Conservation (phyloP, 1,140 invertebrate species). For the Ceratitis capitata region DNA sequence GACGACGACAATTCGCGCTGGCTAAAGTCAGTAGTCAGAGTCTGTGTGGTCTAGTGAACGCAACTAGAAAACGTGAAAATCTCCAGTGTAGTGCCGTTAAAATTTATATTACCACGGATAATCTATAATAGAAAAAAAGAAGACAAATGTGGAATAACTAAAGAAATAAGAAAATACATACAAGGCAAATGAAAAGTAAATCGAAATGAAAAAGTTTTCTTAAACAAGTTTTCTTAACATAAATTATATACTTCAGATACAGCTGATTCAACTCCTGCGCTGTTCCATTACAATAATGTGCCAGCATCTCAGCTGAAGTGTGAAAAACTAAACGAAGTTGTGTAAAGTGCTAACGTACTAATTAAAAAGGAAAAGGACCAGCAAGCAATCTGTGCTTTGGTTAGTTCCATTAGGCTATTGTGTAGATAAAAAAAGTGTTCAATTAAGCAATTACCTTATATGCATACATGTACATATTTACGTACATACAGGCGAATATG, state of each 20-base stretch:
- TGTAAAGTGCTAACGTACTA: neutral
- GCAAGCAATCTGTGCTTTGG: neutral
- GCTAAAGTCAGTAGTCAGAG: conserved; percentile 49
- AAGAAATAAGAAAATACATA: neutral
- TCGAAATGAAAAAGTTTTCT: neutral
- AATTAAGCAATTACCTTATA: conserved; percentile 10
- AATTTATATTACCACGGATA: neutral
- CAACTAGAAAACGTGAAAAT: conserved; percentile 46
- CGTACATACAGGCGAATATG: no score
- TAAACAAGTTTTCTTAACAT: neutral
- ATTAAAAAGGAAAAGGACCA: neutral
- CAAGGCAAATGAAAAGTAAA: neutral
- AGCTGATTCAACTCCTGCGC: neutral
- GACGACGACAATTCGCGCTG: conserved; percentile 19
- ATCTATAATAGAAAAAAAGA: neutral
- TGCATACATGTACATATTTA: neutral
- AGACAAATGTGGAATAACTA: no score
- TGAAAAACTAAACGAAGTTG: neutral
- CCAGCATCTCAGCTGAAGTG: neutral
- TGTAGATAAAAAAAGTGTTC: neutral
- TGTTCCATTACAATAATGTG: neutral
- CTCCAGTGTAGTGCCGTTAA: neutral
- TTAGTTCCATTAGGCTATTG: neutral
- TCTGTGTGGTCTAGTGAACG: conserved; percentile 55
- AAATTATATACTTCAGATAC: no score